These are phyloP conservation scores for Ginglymostoma cirratum DNA, from an alignment of 2,113 vertebrate species.

Conservation along the genomic window DNA sequence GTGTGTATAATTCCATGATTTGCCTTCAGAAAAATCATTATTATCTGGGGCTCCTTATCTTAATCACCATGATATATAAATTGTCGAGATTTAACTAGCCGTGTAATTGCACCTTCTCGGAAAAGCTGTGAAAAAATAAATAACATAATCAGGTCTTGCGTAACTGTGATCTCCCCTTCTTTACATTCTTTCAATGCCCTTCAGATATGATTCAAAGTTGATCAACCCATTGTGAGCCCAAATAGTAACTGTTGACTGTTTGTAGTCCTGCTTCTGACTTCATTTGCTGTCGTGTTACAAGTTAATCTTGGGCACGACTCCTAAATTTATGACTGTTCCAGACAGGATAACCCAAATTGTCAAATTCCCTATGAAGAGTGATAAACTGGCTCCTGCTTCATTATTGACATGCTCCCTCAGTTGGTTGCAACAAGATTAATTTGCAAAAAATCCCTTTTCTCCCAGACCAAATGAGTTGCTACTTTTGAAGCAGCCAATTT, in stretches of 20 bases:
- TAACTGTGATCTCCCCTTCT: neutral
- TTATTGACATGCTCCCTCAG: too few relatives aligned
- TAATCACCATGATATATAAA: neutral
- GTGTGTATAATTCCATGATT: neutral
- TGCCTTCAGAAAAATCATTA: neutral
- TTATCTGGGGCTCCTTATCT: neutral
- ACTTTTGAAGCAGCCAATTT: too few relatives aligned
- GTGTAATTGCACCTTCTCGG: neutral
- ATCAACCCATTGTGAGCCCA: neutral
- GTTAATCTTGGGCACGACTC: too few relatives aligned
- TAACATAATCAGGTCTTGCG: neutral
- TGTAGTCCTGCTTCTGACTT: neutral
- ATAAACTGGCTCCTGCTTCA: too few relatives aligned
- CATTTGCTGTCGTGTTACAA: too few relatives aligned
- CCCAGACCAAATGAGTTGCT: too few relatives aligned
- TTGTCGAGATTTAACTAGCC: neutral
- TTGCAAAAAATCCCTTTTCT: too few relatives aligned
- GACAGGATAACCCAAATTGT: too few relatives aligned
- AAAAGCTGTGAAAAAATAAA: neutral
- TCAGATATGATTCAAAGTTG: neutral
- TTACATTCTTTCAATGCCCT: neutral
- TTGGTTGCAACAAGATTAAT: too few relatives aligned
- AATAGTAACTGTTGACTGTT: neutral
- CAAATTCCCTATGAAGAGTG: too few relatives aligned
- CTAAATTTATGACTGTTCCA: too few relatives aligned